Evolutionary conservation across 2,113 vertebrate species (phyloP).

Genomic region (Myrmophylax atrothorax): DNA sequence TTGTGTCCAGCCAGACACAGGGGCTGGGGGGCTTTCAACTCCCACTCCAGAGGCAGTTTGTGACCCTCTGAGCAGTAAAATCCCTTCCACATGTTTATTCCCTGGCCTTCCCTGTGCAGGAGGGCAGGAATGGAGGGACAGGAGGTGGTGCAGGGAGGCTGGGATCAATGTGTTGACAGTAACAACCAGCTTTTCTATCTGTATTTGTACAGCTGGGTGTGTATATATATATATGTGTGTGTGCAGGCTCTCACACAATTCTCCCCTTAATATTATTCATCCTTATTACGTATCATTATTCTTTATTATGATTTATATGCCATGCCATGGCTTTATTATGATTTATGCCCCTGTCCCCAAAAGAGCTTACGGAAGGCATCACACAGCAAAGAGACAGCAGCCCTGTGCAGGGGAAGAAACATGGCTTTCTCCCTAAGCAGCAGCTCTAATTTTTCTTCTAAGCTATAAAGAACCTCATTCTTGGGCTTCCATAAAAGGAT

Average conservation of each 20-base stretch:
- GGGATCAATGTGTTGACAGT: not conserved
- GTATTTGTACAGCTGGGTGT: not conserved
- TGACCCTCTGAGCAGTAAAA: not conserved
- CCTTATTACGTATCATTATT: constrained; percentile 61
- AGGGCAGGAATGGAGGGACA: not conserved
- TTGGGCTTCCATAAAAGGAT: not conserved
- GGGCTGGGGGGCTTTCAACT: not conserved
- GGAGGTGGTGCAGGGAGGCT: not conserved
- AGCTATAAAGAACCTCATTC: not conserved
- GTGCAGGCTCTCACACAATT: not conserved
- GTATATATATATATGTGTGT: fast-evolving
- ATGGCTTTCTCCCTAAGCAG: not conserved
- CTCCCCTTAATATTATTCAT: constrained; percentile 51
- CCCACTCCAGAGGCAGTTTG: not conserved
- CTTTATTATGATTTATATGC: constrained; percentile 64
- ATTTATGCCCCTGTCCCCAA: constrained; percentile 48
- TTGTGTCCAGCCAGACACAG: not conserved
- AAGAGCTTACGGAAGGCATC: constrained; percentile 39
- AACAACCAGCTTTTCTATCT: not conserved
- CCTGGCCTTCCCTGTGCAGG: not conserved
- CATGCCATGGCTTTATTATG: constrained; percentile 32
- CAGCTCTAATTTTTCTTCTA: not conserved
- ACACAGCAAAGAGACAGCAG: not conserved
- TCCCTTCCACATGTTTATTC: not conserved
- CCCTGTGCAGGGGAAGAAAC: not conserved